Conservation (phyloP, 2,113 vertebrate species). For the Pseudolaguvia tuberculata region DNA sequence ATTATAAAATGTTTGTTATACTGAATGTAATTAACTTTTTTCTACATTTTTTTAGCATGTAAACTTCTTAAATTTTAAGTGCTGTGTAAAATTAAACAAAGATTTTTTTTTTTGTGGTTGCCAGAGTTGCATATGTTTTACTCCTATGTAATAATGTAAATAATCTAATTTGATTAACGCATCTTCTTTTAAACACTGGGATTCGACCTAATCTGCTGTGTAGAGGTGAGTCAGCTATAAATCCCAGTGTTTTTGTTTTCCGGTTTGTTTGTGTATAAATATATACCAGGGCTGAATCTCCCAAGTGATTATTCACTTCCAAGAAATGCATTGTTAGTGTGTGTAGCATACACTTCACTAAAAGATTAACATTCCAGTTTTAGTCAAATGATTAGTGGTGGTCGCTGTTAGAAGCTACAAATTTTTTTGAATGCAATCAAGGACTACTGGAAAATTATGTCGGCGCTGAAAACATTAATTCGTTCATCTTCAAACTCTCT, state of each 20-base stretch:
- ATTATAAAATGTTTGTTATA: too few relatives aligned
- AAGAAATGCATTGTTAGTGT: not conserved
- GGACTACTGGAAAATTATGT: too few relatives aligned
- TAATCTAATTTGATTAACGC: not conserved
- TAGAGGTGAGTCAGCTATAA: conserved; percentile 23
- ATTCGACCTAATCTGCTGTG: not conserved
- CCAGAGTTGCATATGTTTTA: not conserved
- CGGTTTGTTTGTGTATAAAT: not conserved
- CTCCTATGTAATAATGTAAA: not conserved
- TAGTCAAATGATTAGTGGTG: not conserved
- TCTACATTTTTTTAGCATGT: too few relatives aligned
- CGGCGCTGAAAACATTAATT: too few relatives aligned
- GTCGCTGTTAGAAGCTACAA: not conserved
- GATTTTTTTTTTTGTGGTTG: not conserved
- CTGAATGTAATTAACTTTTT: too few relatives aligned
- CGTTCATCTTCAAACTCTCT: too few relatives aligned
- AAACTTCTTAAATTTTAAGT: too few relatives aligned
- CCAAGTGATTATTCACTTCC: not conserved
- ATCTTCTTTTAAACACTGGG: not conserved
- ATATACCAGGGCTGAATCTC: not conserved
- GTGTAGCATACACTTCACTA: not conserved
- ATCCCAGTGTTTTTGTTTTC: not conserved
- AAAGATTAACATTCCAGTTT: not conserved
- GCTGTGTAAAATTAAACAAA: not conserved
- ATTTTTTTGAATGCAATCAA: too few relatives aligned